A percentile compares a stretch with the other conserved stretches of the same genome.
These are phyloP conservation scores for Centropus unirufus DNA, from an alignment of 2,113 vertebrate genomes.

Conservation along the genomic window DNA sequence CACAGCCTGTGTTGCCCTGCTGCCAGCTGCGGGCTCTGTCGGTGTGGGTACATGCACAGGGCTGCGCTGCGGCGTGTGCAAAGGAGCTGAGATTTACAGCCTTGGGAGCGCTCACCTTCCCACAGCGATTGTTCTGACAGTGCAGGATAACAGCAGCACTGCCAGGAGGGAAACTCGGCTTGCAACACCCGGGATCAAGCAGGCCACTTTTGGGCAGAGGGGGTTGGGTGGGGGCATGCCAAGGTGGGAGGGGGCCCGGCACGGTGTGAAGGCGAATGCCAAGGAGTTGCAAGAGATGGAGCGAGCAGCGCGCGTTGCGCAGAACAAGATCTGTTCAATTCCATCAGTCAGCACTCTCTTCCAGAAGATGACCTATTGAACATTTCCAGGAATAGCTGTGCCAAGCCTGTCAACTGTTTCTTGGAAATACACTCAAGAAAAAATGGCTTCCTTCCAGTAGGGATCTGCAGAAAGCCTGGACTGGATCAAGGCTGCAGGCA, in stretches of 20 bases:
- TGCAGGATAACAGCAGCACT: not conserved
- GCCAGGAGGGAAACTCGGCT: conserved; percentile 25
- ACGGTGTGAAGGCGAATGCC: not conserved
- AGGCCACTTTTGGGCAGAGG: not conserved
- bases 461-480: conserved; percentile 78
- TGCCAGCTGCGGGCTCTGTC: too few species aligned
- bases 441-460: conserved; percentile 80
- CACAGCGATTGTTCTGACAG: conserved; percentile 29
- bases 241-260: accelerated
- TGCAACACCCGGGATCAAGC: not conserved
- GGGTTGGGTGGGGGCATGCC: not conserved
- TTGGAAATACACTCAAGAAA: conserved; percentile 85
- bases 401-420: conserved; percentile 86
- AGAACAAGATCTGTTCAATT: conserved; percentile 71
- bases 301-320: not conserved
- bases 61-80: not conserved
- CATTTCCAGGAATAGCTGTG: conserved; percentile 86
- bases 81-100: conserved; percentile 12
- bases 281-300: not conserved
- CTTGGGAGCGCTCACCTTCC: conserved; percentile 1
- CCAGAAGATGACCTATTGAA: conserved; percentile 87
- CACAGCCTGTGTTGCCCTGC: not conserved
- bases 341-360: conserved; percentile 76
- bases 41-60: not conserved
- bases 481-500: conserved; percentile 67